Evolutionary conservation across 2,888 invertebrate species (phyloP), one percentile per base, ranked within the genome.

Genomic region (Linyphia triangularis): DNA sequence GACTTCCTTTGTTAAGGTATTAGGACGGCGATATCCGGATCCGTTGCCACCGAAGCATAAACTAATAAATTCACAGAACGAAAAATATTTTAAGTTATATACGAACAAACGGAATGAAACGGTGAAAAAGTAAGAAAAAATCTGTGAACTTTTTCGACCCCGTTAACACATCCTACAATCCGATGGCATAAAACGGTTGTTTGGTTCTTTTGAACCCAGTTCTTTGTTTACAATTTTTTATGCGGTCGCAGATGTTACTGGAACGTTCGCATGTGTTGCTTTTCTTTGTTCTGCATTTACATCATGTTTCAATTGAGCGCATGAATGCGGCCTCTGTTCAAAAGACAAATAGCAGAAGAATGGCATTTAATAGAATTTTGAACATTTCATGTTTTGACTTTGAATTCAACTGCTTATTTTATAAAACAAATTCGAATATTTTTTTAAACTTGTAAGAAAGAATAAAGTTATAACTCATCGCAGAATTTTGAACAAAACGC

Each of bases 121-220:
- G 33, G 19, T 9, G 37, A 37, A 81, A 59, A 81, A 69, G 78
- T 43, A 67, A 67, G 67, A 79, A 67, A 43, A 30, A 19, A 9
- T 28, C 61, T 72, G 82, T 83, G 83, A 73, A 83, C 83, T 83
- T 83, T 40, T 83, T 83, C 63, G 73, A 73, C 83, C 83, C 59
- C 83, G 51, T 83, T 73, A 73, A 33, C 73, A 63, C 83, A 40
- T 83, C 19, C 37, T 63, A 61, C 70, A 59, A 69, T 59, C 22
- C 51, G n/a, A 19, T 43, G 22, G 83, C 63, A 82, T 72, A 33
- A 63, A 65, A 73, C 43, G 83, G 73, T 73, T 30, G 5, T 30
- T 73, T 83, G 82, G 6, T 61, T 82, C 59, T 61, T 59, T 72
- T 61, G 82, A 82, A 63, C 72, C n/a, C 28, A 61, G 37, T 28